phyloP scores from a whole-genome alignment of 2,113 vertebrate genomes.

The Calypte anna region DNA sequence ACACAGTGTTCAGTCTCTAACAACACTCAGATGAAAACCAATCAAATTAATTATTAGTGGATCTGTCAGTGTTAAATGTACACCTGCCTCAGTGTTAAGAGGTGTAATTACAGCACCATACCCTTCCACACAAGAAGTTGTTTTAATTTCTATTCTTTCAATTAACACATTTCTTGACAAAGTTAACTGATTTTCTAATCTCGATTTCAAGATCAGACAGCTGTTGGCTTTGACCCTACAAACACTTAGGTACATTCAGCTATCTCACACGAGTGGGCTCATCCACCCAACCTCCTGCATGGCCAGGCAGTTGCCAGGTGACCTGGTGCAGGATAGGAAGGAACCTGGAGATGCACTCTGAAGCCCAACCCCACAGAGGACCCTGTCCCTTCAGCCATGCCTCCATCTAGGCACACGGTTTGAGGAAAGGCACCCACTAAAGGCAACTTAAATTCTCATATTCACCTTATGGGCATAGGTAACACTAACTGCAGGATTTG shows the following conservation, averaged over 20 bases:
- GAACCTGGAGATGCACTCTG: neutral
- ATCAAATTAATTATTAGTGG: constrained; percentile 4
- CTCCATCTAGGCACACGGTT: fast-evolving
- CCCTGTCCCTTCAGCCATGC: fast-evolving
- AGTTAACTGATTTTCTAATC: neutral
- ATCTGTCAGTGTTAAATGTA: neutral
- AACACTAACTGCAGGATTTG: neutral
- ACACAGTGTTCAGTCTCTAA: neutral
- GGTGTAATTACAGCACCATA: neutral
- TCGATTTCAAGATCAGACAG: neutral
- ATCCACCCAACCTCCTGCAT: fast-evolving
- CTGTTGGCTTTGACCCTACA: neutral
- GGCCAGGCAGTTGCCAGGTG: neutral
- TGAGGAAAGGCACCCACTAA: neutral
- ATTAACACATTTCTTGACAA: constrained; percentile 32
- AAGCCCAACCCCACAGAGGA: neutral
- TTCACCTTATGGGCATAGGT: neutral
- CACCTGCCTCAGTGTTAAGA: neutral
- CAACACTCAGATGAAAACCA: neutral
- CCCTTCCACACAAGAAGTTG: neutral
- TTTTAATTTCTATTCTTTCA: neutral
- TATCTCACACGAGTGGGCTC: fast-evolving
- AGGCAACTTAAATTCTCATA: neutral
- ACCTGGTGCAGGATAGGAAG: fast-evolving
- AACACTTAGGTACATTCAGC: neutral